Percentiles rank a stretch among this genome's conserved stretches.
Conservation (phyloP, 2,113 vertebrate species). For the Recurvirostra avosetta region DNA sequence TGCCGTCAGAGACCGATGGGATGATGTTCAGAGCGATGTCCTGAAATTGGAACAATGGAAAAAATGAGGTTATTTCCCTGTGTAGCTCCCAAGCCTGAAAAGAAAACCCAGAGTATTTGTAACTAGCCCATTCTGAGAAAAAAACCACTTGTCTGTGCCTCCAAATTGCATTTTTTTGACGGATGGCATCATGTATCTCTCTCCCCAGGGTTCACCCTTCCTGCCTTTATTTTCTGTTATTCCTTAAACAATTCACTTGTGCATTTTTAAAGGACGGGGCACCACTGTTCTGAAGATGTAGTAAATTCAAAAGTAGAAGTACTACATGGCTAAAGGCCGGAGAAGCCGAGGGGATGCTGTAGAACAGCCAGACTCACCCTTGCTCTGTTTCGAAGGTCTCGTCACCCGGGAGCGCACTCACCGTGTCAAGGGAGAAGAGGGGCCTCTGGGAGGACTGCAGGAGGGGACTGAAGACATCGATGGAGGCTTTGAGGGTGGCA, state of each 20-base stretch:
- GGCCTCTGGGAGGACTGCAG: not conserved
- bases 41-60: constrained; percentile 6
- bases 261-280: not conserved
- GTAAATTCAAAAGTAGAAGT: not conserved
- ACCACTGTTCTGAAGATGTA: fast-evolving
- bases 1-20: not conserved
- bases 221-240: not conserved
- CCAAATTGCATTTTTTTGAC: not conserved
- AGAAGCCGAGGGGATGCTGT: not conserved
- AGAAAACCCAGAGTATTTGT: not conserved
- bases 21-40: constrained; percentile 31
- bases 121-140: not conserved
- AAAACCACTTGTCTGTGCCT: not conserved
- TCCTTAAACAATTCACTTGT: not conserved
- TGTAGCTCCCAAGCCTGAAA: not conserved
- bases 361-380: not conserved
- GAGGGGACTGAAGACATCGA: not conserved
- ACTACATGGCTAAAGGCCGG: not conserved
- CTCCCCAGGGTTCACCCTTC: not conserved
- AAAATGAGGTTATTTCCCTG: not conserved
- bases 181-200: not conserved
- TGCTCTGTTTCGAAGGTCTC: fast-evolving
- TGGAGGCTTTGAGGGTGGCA: not conserved
- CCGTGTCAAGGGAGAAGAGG: constrained; percentile 45
- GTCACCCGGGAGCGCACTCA: not conserved